phyloP scores from a whole-genome alignment of 2,113 vertebrate species.

The Chionis minor region DNA sequence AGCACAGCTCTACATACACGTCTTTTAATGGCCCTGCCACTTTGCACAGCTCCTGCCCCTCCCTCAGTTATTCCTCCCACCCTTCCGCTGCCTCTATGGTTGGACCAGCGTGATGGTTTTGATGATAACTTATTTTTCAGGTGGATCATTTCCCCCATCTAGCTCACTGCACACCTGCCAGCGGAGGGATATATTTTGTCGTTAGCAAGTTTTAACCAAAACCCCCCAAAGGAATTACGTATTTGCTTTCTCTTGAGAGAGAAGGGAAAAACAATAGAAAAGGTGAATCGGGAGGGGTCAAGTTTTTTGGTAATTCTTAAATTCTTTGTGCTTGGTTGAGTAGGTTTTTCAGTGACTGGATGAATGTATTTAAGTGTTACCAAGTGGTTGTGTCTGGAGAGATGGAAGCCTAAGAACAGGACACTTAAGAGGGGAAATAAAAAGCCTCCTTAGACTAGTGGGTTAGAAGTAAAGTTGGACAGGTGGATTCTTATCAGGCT shows the following conservation, averaged over 20 bases:
- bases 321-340: neutral
- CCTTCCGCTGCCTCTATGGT: rapidly evolving
- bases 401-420: neutral
- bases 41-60: neutral
- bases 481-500: neutral
- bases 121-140: neutral
- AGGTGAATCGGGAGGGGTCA: neutral
- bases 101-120: neutral
- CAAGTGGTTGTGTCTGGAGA: neutral
- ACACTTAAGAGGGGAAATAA: neutral
- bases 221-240: neutral
- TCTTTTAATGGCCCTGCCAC: neutral
- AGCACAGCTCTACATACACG: neutral
- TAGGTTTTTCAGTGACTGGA: neutral
- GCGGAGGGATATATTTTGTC: neutral
- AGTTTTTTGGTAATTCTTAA: neutral
- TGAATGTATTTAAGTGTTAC: neutral
- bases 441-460: neutral
- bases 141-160: neutral
- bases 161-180: neutral
- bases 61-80: neutral
- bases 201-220: neutral
- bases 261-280: neutral
- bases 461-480: neutral
- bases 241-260: neutral